phyloP scores from a whole-genome alignment of 2,113 vertebrate genomes.

The Bettongia penicillata region DNA sequence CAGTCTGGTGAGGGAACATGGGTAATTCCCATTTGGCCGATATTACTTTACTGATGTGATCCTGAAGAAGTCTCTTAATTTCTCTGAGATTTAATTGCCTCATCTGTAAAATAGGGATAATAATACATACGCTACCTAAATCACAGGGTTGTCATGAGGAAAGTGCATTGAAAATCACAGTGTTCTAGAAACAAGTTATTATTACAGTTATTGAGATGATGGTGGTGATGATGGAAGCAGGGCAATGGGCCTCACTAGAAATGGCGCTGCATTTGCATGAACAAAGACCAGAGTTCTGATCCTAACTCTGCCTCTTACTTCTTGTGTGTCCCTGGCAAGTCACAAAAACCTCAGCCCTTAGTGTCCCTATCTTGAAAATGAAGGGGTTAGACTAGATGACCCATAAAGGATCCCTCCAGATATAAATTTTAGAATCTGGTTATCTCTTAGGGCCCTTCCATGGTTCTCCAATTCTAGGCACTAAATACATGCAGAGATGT shows the following conservation, averaged over 20 bases:
- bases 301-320: neutral
- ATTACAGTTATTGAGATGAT: neutral
- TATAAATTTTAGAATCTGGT: neutral
- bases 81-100: neutral
- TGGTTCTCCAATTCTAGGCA: neutral
- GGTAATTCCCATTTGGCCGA: neutral
- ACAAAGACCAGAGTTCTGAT: neutral
- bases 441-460: neutral
- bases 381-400: neutral
- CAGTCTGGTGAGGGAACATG: neutral
- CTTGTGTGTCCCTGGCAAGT: neutral
- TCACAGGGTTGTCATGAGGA: neutral
- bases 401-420: neutral
- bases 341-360: neutral
- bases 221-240: neutral
- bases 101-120: neutral
- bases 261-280: neutral
- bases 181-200: neutral
- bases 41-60: neutral
- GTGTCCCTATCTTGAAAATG: neutral
- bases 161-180: neutral
- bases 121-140: neutral
- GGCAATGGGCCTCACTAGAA: neutral
- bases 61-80: neutral
- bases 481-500: neutral